Evolutionary conservation across 2,797 vertebrate species (phyloP), one percentile per base, ranked within the genome.

Genomic region (Hemibagrus guttatus): DNA sequence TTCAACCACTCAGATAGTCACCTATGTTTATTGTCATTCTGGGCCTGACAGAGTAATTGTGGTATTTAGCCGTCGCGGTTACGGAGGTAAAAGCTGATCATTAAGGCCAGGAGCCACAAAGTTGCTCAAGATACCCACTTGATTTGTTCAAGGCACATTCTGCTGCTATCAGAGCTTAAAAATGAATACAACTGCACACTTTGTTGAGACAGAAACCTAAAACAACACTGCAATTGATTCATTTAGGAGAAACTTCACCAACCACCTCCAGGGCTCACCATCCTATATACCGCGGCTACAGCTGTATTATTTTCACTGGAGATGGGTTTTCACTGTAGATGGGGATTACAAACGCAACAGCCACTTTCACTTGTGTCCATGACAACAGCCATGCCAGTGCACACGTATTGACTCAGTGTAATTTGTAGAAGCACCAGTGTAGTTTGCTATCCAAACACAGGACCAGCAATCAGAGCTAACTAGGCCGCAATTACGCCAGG

Each of bases 371-470:
- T 46, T 17, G 81, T 87, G 83, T 76, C 87, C 81, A 89, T 88
- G 85, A 86, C 81, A 76, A 88, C 87, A 80, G 61, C 84, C 49
- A 83, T 83, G 87, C 84, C 86, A 84, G 81, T 61, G 72, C 42
- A 49, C 87, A 88, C 83, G 76, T 90, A 91, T 86, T 91, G 88
- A 91, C 88, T 89, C 86, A 87, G 91, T 93, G 88, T 93, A 92
- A 94, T 93, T 93, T 94, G 92, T 93, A 90, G 90, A 92, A 93
- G 93, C 90, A 93, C 91, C 87, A 78, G 92, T 92, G 90, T 75
- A 91, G 90, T 94, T 94, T 93, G 94, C 93, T 92, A 93, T 95
- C 94, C 95, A 94, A 95, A 94, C 93, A 94, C 93, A 92, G 91
- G 91, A 91, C 87, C 92, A 91, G 92, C 92, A 94, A 96, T 95